phyloP scores from a whole-genome alignment of 2,113 vertebrate species.

The Spheniscus mendiculus region DNA sequence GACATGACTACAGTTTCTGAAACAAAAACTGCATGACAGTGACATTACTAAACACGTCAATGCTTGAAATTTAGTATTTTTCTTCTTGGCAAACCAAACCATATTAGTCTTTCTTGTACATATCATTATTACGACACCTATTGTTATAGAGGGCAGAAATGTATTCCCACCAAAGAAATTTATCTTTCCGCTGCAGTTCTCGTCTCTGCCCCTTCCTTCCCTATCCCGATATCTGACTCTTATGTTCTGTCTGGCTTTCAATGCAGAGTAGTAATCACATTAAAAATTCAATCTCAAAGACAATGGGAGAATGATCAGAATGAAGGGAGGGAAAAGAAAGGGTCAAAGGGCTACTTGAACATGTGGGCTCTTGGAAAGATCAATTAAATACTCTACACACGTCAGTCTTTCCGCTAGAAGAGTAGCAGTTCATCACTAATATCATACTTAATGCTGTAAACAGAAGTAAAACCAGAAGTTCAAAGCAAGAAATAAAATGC shows the following conservation, averaged over 20 bases:
- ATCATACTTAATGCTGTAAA: neutral
- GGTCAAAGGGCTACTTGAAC: conserved; percentile 38
- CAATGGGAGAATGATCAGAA: conserved; percentile 59
- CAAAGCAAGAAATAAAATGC: neutral
- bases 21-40: neutral
- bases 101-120: conserved; percentile 75
- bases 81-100: conserved; percentile 42
- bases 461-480: neutral
- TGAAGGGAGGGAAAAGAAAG: neutral
- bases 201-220: conserved; percentile 67
- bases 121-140: conserved; percentile 76
- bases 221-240: conserved; percentile 75
- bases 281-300: conserved; percentile 83
- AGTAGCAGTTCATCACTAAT: neutral
- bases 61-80: conserved; percentile 54
- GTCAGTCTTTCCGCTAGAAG: neutral
- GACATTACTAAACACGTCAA: neutral
- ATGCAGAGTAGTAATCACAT: conserved; percentile 80
- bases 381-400: neutral
- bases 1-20: neutral
- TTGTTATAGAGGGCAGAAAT: conserved; percentile 76
- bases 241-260: conserved; percentile 49
- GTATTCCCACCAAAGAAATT: conserved; percentile 75
- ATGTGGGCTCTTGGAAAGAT: neutral
- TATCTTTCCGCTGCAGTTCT: conserved; percentile 75